Evolutionary conservation across 2,888 invertebrate species (phyloP), one percentile per base, ranked within the genome.

Genomic region (Branchipolynoe longqiensis): DNA sequence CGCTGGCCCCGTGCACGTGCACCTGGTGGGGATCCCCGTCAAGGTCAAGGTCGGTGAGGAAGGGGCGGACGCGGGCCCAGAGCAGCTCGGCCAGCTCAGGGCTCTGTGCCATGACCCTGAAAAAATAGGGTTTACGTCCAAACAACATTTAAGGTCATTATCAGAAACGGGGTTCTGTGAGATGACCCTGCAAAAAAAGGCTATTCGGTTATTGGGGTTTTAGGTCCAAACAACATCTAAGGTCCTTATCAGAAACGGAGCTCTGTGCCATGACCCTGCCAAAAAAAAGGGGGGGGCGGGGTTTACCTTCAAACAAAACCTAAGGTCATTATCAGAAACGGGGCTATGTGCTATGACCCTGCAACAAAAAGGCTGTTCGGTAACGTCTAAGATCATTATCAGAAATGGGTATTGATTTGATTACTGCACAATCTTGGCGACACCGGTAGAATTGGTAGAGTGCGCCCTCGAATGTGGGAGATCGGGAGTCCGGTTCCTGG

Each of bases 1-100:
- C 87, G 41, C 73, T 41, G 22, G 28, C n/a, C 25, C 92, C 92
- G 81, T 91, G 91, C 18, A 92, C 86, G 85, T 92, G 91, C 8
- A 88, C 83, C 33, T 86, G 31, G 56, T 89, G 88, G 0, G 91
- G 91, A 83, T 91, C 90, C 25, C 89, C 90, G 0, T 88, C 84
- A 33, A 92, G 90, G 18, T 85, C 87, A 18, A 91, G 89, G 28
- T 90, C 88, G n/a, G 86, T 73, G 36, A 92, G 81, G 85, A 87
- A 88, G 0, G 86, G 82, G 58, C 89, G 85, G 4, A 91, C 86
- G 31, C 92, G 85, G 31, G 85, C 78, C 90, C 90, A 92, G 41
- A 92, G 82, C 8, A 86, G 25, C 2, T 88, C 87, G 0, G 91
- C 88, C 22, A 92, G 85, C 28, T 86, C 85, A n/a, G 88, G 62